A percentile compares a stretch with the other conserved stretches of the same genome.
Conservation (phyloP, 2,888 invertebrate genomes). For the Lepidochrysops patricia region DNA sequence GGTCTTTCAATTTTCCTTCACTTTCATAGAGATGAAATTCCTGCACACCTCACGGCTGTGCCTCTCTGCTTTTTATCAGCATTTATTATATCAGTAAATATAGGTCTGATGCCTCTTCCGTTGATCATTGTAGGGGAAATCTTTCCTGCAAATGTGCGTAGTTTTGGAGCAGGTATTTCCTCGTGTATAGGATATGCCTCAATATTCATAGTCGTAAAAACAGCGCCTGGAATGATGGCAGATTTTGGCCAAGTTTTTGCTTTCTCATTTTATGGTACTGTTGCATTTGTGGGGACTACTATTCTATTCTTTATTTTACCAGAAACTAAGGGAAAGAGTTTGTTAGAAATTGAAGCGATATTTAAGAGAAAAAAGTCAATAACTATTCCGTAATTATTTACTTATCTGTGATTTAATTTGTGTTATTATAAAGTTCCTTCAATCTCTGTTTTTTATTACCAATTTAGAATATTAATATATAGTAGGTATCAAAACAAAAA, state of each 20-base stretch:
- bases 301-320: slow-evolving; percentile 2
- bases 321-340: slow-evolving; percentile 8
- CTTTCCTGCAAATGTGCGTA: slow-evolving; percentile 2
- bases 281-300: background rate
- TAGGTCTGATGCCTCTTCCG: slow-evolving; percentile 6
- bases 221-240: slow-evolving; percentile 4
- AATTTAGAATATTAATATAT: background rate
- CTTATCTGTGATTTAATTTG: background rate
- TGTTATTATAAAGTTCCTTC: background rate
- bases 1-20: slow-evolving; percentile 6
- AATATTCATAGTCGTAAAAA: slow-evolving; percentile 5
- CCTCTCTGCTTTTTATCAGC: slow-evolving; percentile 9
- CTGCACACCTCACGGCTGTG: background rate
- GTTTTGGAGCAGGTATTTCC: slow-evolving; percentile 4
- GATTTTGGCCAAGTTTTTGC: slow-evolving; percentile 5
- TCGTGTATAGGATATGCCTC: slow-evolving; percentile 3
- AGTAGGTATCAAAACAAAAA: background rate
- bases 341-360: slow-evolving; percentile 1
- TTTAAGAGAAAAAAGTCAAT: background rate
- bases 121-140: slow-evolving; percentile 3
- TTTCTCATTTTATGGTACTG: slow-evolving; percentile 8
- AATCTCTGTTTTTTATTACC: background rate
- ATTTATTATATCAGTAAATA: slow-evolving; percentile 6
- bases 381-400: background rate
- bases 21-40: background rate